A percentile compares a stretch with the other conserved stretches of the same genome.
Conservation (phyloP, 2,888 invertebrate species). For the Spisula subtruncata region DNA sequence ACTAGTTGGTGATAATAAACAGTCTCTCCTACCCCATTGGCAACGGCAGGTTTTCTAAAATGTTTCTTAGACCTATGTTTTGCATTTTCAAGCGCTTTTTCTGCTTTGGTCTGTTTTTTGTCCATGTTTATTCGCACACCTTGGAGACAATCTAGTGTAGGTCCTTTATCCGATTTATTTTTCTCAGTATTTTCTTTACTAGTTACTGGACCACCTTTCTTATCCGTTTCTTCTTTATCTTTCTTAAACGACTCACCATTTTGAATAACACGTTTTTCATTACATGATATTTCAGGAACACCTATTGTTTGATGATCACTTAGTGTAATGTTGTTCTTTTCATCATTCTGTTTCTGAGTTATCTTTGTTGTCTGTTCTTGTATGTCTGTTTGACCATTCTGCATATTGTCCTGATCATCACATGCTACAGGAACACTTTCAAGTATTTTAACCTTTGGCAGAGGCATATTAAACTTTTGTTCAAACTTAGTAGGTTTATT, state of each 20-base stretch:
- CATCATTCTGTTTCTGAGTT: background rate
- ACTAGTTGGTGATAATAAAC: conserved; percentile 15
- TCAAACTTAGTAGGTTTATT: conserved; percentile 54
- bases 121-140: conserved; percentile 43
- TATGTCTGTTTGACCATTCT: background rate
- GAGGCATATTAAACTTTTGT: conserved; percentile 54
- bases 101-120: conserved; percentile 27
- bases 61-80: conserved; percentile 42
- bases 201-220: background rate
- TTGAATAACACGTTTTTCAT: background rate
- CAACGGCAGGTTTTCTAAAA: conserved; percentile 61
- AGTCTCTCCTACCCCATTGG: conserved; percentile 61
- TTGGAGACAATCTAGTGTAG: conserved; percentile 10
- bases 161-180: background rate
- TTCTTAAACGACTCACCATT: background rate
- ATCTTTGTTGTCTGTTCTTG: background rate
- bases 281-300: background rate
- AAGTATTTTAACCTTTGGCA: conserved; percentile 63
- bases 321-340: background rate
- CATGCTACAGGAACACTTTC: conserved; percentile 51
- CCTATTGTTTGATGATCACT: conserved; percentile 15
- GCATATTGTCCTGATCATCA: background rate
- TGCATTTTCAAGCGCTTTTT: background rate
- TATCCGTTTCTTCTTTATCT: background rate
- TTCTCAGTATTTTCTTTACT: background rate